Percentiles rank a stretch among this genome's conserved stretches.
These are phyloP conservation scores for Fopius arisanus DNA, from an alignment of 1,140 invertebrate species.

Conservation along the genomic window DNA sequence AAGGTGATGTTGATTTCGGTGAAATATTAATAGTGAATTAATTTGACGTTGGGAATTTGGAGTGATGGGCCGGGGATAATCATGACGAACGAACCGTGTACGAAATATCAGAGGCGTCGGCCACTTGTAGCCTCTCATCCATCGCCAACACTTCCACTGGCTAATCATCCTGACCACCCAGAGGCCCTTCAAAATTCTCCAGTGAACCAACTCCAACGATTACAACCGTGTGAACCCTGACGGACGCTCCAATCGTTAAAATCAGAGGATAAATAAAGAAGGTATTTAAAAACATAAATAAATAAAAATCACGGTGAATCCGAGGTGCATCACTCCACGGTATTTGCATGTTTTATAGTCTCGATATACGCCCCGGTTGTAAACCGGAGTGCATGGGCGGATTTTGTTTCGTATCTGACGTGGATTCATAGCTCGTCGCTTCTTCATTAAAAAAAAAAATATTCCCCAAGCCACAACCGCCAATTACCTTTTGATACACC, in stretches of 20 bases:
- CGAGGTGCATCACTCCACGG: neutral
- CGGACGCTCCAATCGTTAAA: neutral
- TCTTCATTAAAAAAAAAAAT: neutral
- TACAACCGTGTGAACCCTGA: too few relatives aligned
- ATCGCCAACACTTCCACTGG: neutral
- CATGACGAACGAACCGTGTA: neutral
- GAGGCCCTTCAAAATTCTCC: too few relatives aligned
- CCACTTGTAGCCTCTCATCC: neutral
- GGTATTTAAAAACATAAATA: neutral
- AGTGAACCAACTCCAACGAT: too few relatives aligned
- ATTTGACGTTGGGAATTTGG: neutral
- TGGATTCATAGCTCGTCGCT: slow-evolving; percentile 14
- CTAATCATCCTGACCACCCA: neutral
- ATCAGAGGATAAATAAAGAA: neutral
- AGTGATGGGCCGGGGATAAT: neutral
- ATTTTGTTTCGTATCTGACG: slow-evolving; percentile 5
- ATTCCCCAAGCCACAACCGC: neutral
- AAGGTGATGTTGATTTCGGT: neutral
- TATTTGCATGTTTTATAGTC: slow-evolving; percentile 29
- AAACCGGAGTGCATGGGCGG: slow-evolving; percentile 16
- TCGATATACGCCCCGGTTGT: slow-evolving; percentile 24
- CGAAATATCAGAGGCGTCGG: neutral
- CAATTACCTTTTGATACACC: slow-evolving; percentile 28
- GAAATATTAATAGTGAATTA: neutral
- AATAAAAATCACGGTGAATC: slow-evolving; percentile 4